Evolutionary conservation across 2,888 invertebrate genomes (phyloP), one percentile per base, ranked within the genome.

Genomic region (Synergus gifuensis): DNA sequence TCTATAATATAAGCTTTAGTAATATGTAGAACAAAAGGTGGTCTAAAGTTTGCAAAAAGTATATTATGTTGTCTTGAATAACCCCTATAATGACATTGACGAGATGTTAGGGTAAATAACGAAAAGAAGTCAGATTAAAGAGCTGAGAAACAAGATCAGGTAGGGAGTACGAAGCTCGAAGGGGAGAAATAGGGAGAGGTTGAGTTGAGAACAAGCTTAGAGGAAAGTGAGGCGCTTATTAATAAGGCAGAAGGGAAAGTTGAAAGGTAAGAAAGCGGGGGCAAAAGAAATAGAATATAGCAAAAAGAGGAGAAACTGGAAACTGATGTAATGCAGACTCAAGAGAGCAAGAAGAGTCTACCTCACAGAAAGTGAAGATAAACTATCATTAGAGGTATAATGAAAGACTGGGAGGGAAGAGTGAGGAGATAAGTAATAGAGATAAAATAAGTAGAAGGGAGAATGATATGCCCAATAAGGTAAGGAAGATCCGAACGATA

Each of bases 351-450:
- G 9, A 42, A 46, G 67, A 67, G 28, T 69, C 36, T 73, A 73
- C 73, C 54, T 73, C 73, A 54, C 54, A 54, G 49, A 73, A 73
- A 73, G 73, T 73, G 40, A 73, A 73, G 73, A 73, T 73, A 73
- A 73, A 73, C n/a, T 73, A 49, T 49, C 54, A 73, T 73, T 54
- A 40, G 54, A 73, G 54, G 36, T 40, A 73, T 73, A 73, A 73
- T 54, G 73, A 73, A 73, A 54, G 69, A 36, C 49, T 73, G n/a
- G 36, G 28, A 44, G 28, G 28, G 28, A 46, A 49, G 73, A 73
- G 54, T 36, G 54, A 73, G 28, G 36, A 73, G 54, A 73, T 73
- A 73, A 54, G 73, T 36, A 73, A 46, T 69, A 28, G 28, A 36
- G 54, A 73, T 73, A 73, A 73, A 54, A 49, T 49, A 69, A 49